Evolutionary conservation across 2,113 vertebrate genomes (phyloP), one percentile per base, ranked within the genome.

Genomic region (Gasterosteus nipponicus): DNA sequence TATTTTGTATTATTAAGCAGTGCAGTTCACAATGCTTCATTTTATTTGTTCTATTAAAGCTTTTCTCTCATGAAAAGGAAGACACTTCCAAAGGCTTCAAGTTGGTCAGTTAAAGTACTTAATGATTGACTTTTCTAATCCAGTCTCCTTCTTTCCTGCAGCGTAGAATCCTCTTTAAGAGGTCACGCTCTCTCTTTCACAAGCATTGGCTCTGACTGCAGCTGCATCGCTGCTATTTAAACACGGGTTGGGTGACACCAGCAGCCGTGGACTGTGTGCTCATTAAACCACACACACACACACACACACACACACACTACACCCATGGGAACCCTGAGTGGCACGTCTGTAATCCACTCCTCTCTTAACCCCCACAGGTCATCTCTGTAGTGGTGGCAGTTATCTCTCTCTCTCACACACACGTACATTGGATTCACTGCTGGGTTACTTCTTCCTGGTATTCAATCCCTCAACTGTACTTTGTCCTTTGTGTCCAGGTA

Each of bases 331-430:
- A 73, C 68, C 57, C 58, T 65, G 69, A 68, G 42, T 69, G 75
- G 77, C 72, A 83, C 1, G 62, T 69, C 38, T 80, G 62, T 76
- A 68, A 63, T 76, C 69, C 75, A 12, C 63, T 78, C 75, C 58
- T 73, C 59, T 78, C 75, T 44, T 73, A 51, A 46, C 49, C 35
- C 57, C 75, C 53, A 22, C 56, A 74, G 51, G 58, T 64, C 68
- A 75, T 44, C 35, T 60, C 51, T 82, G 81, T 72, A 74, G 80
- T 47, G 5, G 56, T 54, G 81, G 62, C 80, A 57, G 54, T 64
- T 39, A 66, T 33, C 2, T 39, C 71, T 33, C 81, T 47, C 66
- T 31, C 79, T 11, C 46, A 26, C 47, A 61, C 59, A 33, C 10
- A 60, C 22, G 12, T 26, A 33, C 54, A 66, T 73, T 63, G 15